phyloP scores from a whole-genome alignment of 2,888 invertebrate genomes.

The Syritta pipiens region DNA sequence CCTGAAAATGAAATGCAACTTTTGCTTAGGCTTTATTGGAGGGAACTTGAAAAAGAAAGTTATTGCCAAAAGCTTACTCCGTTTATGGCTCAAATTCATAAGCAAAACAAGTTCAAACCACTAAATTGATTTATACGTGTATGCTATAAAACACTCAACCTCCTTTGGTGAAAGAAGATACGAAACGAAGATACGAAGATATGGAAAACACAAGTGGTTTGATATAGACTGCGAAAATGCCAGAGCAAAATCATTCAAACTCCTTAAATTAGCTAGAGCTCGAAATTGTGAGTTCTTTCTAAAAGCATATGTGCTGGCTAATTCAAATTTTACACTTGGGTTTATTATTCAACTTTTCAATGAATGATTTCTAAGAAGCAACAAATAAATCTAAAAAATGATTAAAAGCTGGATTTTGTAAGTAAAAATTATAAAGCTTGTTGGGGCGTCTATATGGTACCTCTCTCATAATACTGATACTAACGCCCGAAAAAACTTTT shows the following conservation, averaged over 20 bases:
- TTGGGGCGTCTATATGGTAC: too few relatives aligned
- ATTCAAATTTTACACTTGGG: too few relatives aligned
- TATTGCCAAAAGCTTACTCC: neutral
- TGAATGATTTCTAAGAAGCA: too few relatives aligned
- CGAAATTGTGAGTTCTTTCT: neutral
- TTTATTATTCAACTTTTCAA: too few relatives aligned
- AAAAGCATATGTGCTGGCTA: neutral
- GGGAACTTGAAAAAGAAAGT: neutral
- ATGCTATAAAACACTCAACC: neutral
- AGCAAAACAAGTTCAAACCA: neutral
- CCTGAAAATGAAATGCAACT: neutral
- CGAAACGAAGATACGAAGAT: too few relatives aligned
- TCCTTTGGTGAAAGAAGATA: neutral
- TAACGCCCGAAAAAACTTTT: too few relatives aligned
- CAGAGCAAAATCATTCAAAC: neutral
- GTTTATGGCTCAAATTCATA: neutral
- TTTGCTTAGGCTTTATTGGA: neutral
- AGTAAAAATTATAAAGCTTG: too few relatives aligned
- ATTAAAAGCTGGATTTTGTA: too few relatives aligned
- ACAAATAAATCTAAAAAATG: too few relatives aligned
- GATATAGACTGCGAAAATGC: neutral
- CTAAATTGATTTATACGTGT: neutral
- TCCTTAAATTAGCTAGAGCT: neutral
- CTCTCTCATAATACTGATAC: too few relatives aligned
- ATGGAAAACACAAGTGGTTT: conserved; percentile 2